These are phyloP conservation scores for Procavia capensis DNA, from an alignment of 2,113 vertebrate species.

Conservation along the genomic window DNA sequence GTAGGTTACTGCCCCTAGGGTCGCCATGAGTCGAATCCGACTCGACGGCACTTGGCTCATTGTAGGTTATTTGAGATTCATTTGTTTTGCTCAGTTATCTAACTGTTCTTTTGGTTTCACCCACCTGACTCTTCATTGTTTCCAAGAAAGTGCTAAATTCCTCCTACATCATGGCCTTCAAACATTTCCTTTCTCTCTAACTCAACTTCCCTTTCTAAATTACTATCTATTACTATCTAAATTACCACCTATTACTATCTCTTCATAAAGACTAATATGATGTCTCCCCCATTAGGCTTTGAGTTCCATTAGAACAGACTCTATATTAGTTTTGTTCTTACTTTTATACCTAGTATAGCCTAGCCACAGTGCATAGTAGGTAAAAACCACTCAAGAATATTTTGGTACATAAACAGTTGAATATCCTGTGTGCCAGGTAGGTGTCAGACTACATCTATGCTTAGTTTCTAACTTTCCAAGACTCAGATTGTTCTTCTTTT, in stretches of 20 bases:
- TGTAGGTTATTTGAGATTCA: not conserved
- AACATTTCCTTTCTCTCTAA: not conserved
- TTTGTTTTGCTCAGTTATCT: not conserved
- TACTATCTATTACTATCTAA: not conserved
- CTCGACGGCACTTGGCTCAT: no score
- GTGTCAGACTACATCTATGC: not conserved
- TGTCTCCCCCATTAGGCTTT: not conserved
- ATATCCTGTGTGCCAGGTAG: not conserved
- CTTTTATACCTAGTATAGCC: not conserved
- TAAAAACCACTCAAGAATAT: not conserved
- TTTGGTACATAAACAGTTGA: not conserved
- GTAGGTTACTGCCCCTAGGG: no score
- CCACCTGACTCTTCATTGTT: not conserved
- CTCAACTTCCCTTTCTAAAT: not conserved
- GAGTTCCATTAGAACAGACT: not conserved
- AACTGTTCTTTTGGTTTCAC: not conserved
- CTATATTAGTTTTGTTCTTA: not conserved
- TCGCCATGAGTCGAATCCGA: no score
- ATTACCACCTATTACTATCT: not conserved
- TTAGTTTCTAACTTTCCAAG: not conserved
- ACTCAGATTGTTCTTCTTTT: constrained; percentile 29
- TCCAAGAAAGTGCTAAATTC: not conserved
- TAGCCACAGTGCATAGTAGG: accelerated
- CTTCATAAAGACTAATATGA: not conserved
- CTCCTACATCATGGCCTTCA: not conserved